Base-by-base conservation (phyloP, 2,113 vertebrate genomes). In the Scatophagus argus region DNA sequence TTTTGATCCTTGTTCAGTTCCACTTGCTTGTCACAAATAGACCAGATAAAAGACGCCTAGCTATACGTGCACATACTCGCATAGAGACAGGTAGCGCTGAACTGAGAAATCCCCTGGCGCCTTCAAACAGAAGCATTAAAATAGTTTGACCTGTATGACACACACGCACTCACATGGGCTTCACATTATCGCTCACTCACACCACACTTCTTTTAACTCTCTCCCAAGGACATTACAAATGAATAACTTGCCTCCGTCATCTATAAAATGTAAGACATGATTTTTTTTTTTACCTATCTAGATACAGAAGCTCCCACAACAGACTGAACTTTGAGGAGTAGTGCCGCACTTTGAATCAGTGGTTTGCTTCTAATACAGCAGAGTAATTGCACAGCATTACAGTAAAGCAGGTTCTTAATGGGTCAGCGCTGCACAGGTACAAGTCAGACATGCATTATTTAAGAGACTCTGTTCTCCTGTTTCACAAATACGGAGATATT, bases 381-480 rank as follows among this genome's bases (percentile, higher is more conserved):
- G 55, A 70, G 70, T 87, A 82, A 90, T 89, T 60, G 85, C 74
- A 43, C 41, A 36, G 71, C 47, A 87, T 88, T 84, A 81, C 49
- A 49, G 77, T 77, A 76, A 90, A 69, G 75, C 69, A 29, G 78
- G 12, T 70, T 75, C 69, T 70, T 84, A 89, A 87, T 74, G 81
- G 85, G 72, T 77, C 89, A 78, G 34, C 64, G 16, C 75, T 72
- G 71, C 84, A 80, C 81, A 79, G 65, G 82, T 85, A 81, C 80
- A 82, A 82, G 75, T 81, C 85, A 81, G 51, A 84, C 58, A 75
- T 92, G 85, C 81, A 90, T 92, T 87, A 90, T 90, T 92, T 60
- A 90, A 83, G 60, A 77, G 75, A 39, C 77, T 77, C 60, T 58
- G 34, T 38, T 80, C 84, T 91, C 79, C 86, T 84, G 51, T 89